Conservation (phyloP, 2,113 vertebrate genomes). For the Cisticola juncidis region DNA sequence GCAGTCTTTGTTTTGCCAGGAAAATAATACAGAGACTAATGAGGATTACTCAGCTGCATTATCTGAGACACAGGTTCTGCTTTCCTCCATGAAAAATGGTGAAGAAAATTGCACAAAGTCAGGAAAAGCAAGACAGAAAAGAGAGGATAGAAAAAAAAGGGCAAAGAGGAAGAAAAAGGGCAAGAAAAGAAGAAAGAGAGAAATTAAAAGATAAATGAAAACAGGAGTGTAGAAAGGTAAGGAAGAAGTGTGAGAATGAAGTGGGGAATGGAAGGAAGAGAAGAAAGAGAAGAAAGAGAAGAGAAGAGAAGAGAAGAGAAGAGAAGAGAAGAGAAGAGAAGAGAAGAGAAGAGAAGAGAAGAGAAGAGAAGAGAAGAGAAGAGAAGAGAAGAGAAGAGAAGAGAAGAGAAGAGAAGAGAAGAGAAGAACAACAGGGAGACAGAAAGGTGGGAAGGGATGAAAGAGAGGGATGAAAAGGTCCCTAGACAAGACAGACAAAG, state of each 20-base stretch:
- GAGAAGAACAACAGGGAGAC: neutral
- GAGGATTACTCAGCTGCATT: neutral
- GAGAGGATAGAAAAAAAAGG: neutral
- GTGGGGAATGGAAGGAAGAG: rapidly evolving
- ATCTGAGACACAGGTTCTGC: neutral
- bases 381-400: neutral
- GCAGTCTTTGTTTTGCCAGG: neutral
- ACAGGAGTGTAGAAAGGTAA: neutral
- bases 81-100: neutral
- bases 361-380: neutral
- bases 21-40: neutral
- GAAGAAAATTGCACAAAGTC: neutral
- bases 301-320: too few relatives aligned
- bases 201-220: neutral
- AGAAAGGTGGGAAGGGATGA: neutral
- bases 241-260: neutral
- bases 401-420: too few relatives aligned
- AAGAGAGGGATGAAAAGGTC: neutral
- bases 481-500: neutral
- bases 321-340: neutral
- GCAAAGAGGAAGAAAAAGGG: neutral
- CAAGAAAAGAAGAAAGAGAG: neutral
- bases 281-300: too few relatives aligned
- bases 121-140: neutral
- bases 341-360: neutral